Percentiles rank a stretch among this genome's conserved stretches.
Evolutionary conservation across 2,797 vertebrate species (phyloP).

Genomic region (Agapornis canus): DNA sequence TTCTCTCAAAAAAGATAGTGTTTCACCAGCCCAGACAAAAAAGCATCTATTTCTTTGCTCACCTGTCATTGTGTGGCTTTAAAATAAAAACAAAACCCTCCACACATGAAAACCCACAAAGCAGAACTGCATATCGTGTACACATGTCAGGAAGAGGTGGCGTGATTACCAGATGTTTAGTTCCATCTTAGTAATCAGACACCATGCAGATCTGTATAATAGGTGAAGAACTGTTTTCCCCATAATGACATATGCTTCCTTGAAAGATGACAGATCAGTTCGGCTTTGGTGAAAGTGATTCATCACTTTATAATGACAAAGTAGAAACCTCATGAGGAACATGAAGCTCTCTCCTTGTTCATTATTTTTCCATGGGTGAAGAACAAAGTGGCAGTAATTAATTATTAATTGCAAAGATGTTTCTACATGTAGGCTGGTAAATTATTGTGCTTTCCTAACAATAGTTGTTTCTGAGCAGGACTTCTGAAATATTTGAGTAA

Average conservation of each 20-base stretch:
- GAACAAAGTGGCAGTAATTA: conserved; percentile 53
- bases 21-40: conserved; percentile 15
- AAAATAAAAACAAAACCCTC: not conserved
- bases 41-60: not conserved
- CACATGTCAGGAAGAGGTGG: not conserved
- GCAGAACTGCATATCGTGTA: not conserved
- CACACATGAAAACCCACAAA: not conserved
- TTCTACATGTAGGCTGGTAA: conserved; percentile 41
- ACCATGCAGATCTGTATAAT: not conserved
- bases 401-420: conserved; percentile 75
- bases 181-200: conserved; percentile 39
- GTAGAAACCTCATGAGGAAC: conserved; percentile 25
- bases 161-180: conserved; percentile 53
- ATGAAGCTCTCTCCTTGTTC: not conserved
- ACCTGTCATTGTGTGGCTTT: not conserved
- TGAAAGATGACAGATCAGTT: conserved; percentile 65
- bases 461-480: conserved; percentile 27
- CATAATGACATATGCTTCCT: conserved; percentile 19
- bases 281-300: conserved; percentile 66
- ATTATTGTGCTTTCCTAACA: conserved; percentile 61
- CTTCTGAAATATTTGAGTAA: conserved; percentile 43
- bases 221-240: not conserved
- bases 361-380: conserved; percentile 1
- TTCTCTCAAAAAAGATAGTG: not conserved
- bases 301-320: conserved; percentile 48